Evolutionary conservation across 1,140 invertebrate genomes (phyloP), one percentile per base, ranked within the genome.

Genomic region (Anagrus nilaparvatae): DNA sequence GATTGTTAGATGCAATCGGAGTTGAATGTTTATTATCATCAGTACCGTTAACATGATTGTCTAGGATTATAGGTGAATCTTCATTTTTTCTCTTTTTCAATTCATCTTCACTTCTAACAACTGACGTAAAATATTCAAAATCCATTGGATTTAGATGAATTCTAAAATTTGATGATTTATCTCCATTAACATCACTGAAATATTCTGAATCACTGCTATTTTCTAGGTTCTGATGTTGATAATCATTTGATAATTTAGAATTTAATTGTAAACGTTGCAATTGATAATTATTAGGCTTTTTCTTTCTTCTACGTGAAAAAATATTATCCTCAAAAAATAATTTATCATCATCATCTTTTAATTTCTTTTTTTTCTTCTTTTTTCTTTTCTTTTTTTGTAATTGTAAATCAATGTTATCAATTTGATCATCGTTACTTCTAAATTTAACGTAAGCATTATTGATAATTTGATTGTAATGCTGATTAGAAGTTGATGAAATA

Each of bases 51-150:
- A n/a, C n/a, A n/a, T n/a, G n/a, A n/a, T n/a, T n/a, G n/a, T n/a
- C n/a, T n/a, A n/a, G n/a, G n/a, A n/a, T n/a, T n/a, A n/a, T n/a
- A n/a, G n/a, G n/a, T n/a, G n/a, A n/a, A n/a, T n/a, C n/a, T n/a
- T n/a, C n/a, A n/a, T 38, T 16, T 20, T 18, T 18, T 18, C 17
- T 23, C 5, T 55, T 28, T 48, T 41, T 32, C 14, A 41, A 27
- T 12, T 79, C 76, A 44, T 71, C 71, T 21, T 77, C 71, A 42
- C 74, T 75, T 1, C 72, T 56, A 0, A 75, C 55, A 0, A 74
- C 63, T 0, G 71, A 71, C 18, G 75, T 73, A 51, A 79, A 80
- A 47, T 79, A 79, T 31, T 77, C 72, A 50, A 79, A 79, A 46
- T 78, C 76, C 63, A 77, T 75, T n/a, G 70, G 69, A 32, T 76